phyloP scores from a whole-genome alignment of 1,140 invertebrate species.

The Micrasema minimum region DNA sequence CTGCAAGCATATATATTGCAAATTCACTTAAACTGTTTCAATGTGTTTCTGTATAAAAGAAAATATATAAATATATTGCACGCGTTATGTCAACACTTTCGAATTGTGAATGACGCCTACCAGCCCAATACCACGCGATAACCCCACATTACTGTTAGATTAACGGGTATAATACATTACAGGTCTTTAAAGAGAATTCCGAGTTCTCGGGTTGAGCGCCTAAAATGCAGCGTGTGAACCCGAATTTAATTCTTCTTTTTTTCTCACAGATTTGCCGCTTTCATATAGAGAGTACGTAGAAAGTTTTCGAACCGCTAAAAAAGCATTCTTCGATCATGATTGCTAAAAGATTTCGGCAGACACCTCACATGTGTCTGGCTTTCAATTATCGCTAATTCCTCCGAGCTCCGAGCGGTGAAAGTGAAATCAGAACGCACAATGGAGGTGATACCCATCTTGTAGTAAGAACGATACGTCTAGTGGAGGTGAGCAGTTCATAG shows the following conservation, averaged over 20 bases:
- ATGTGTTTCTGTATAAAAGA: too few species aligned
- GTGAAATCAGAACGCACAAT: slow-evolving; percentile 22
- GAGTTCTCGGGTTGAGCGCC: background rate
- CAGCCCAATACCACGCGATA: slow-evolving; percentile 16
- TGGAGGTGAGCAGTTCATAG: too few species aligned
- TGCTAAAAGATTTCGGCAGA: slow-evolving; percentile 15
- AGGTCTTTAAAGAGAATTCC: background rate
- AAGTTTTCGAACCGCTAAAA: slow-evolving; percentile 15
- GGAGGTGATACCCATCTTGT: too few species aligned
- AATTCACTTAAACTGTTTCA: too few species aligned
- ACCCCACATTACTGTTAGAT: background rate
- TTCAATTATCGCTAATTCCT: slow-evolving; percentile 6
- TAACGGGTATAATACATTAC: background rate
- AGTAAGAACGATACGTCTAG: too few species aligned
- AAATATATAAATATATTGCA: too few species aligned
- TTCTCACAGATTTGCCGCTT: slow-evolving; percentile 20
- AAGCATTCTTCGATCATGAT: slow-evolving; percentile 14
- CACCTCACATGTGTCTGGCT: slow-evolving; percentile 6
- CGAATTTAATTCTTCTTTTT: too few species aligned
- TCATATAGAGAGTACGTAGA: slow-evolving; percentile 30
- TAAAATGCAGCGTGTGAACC: too few species aligned
- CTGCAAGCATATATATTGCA: too few species aligned
- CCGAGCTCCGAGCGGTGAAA: slow-evolving; percentile 16
- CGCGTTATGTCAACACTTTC: too few species aligned
- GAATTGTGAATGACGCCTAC: slow-evolving; percentile 8